phyloP scores from a whole-genome alignment of 2,888 invertebrate species.

The Drosophila multiciliata region DNA sequence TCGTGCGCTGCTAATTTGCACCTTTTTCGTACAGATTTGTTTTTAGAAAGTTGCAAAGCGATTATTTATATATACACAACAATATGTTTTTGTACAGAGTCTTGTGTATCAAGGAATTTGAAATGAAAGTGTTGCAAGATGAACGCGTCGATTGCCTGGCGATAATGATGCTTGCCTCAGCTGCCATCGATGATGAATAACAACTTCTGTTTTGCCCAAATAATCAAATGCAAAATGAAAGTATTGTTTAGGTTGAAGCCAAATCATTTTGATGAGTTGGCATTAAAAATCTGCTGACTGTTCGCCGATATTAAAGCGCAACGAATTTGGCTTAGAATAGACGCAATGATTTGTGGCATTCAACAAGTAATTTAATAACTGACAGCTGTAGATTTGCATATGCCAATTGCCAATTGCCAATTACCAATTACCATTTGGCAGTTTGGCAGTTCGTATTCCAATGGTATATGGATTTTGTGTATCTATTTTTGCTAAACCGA shows the following conservation, averaged over 20 bases:
- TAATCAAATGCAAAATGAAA: slow-evolving; percentile 27
- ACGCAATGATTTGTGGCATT: slow-evolving; percentile 47
- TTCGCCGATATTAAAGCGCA: slow-evolving; percentile 13
- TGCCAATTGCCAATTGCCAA: slow-evolving; percentile 39
- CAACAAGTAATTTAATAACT: slow-evolving; percentile 70
- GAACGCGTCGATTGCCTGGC: slow-evolving; percentile 30
- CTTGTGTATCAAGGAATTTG: slow-evolving; percentile 49
- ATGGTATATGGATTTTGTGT: slow-evolving; percentile 14
- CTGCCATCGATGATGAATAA: slow-evolving; percentile 27
- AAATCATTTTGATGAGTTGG: slow-evolving; percentile 35
- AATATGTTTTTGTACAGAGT: slow-evolving; percentile 23
- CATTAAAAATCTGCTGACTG: slow-evolving; percentile 19
- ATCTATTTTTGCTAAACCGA: slow-evolving; percentile 35
- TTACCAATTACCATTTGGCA: slow-evolving; percentile 22
- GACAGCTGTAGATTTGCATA: slow-evolving; percentile 55
- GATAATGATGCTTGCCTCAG: slow-evolving; percentile 10
- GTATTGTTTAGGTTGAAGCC: slow-evolving; percentile 11
- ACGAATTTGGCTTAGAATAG: slow-evolving; percentile 34
- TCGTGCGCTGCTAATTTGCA: slow-evolving; percentile 77
- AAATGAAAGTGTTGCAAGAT: slow-evolving; percentile 68
- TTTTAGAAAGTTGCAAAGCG: slow-evolving; percentile 70
- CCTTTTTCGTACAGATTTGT: slow-evolving; percentile 52
- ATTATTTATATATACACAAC: slow-evolving; percentile 22
- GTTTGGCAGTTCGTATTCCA: slow-evolving; percentile 22
- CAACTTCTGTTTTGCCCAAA: slow-evolving; percentile 31